Conservation (phyloP, 2,888 invertebrate genomes). For the Oligia fasciuncula region DNA sequence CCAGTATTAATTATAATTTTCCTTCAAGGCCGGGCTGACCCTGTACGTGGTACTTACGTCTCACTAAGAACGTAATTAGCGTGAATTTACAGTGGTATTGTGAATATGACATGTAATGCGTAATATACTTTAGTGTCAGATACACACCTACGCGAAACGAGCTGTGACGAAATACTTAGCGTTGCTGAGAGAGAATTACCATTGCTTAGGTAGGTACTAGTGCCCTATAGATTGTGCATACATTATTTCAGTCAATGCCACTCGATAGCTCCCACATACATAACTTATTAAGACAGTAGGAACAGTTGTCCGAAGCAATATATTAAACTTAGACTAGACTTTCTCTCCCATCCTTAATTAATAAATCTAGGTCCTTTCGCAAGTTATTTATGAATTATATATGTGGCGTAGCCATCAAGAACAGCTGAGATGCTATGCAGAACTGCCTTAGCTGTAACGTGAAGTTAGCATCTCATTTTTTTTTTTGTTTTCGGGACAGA, state of each 20-base stretch:
- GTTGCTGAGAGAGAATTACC: conserved; percentile 61
- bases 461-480: too few relatives aligned
- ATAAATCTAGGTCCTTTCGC: neutral
- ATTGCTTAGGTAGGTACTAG: conserved; percentile 26
- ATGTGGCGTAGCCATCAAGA: too few relatives aligned
- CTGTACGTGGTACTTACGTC: conserved; percentile 57
- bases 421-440: too few relatives aligned
- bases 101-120: conserved; percentile 70
- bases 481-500: too few relatives aligned
- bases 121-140: conserved; percentile 67
- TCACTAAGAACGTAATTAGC: conserved; percentile 76
- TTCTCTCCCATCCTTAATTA: conserved; percentile 13
- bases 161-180: conserved; percentile 75
- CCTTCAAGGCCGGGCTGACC: conserved; percentile 75
- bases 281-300: conserved; percentile 2
- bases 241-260: conserved; percentile 59
- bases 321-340: neutral
- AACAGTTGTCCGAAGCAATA: conserved; percentile 5
- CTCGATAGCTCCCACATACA: conserved; percentile 35
- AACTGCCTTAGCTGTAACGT: too few relatives aligned
- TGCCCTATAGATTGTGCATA: conserved; percentile 49
- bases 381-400: conserved; percentile 1
- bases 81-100: conserved; percentile 76
- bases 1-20: conserved; percentile 64
- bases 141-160: conserved; percentile 69